Conservation (phyloP, 2,888 invertebrate genomes). For the Anticlea derivata region DNA sequence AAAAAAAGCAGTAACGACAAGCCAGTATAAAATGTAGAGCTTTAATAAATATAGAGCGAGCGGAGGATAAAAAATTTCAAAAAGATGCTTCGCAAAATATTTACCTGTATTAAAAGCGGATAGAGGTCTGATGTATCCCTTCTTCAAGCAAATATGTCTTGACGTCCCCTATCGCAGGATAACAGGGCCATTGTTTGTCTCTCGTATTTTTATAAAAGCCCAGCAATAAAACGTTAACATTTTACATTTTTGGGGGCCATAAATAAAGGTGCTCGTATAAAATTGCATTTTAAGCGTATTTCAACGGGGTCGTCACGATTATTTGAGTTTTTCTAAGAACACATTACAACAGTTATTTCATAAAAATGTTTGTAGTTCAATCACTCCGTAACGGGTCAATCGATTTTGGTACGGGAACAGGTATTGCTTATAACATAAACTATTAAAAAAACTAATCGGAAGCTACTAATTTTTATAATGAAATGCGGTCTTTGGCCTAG, state of each 20-base stretch:
- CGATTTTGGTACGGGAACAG: no score
- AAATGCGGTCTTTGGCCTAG: no score
- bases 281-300: constrained; percentile 83
- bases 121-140: constrained; percentile 27
- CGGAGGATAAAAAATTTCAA: constrained; percentile 22
- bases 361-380: no score
- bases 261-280: constrained; percentile 77
- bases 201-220: constrained; percentile 78
- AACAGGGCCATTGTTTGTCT: constrained; percentile 78
- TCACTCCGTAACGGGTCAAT: no score
- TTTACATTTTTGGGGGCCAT: constrained; percentile 79
- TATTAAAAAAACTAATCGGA: no score
- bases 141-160: constrained; percentile 57
- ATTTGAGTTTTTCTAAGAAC: constrained; percentile 34
- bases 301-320: constrained; percentile 73
- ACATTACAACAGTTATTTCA: constrained; percentile 6
- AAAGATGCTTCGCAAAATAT: constrained; percentile 23
- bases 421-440: no score
- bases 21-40: no score
- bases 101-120: constrained; percentile 28
- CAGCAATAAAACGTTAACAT: constrained; percentile 81
- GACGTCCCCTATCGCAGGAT: constrained; percentile 72
- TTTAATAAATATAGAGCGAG: no score
- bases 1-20: no score
- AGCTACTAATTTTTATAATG: no score